Conservation (phyloP, 1,140 invertebrate species). For the Meloidogyne hapla region DNA sequence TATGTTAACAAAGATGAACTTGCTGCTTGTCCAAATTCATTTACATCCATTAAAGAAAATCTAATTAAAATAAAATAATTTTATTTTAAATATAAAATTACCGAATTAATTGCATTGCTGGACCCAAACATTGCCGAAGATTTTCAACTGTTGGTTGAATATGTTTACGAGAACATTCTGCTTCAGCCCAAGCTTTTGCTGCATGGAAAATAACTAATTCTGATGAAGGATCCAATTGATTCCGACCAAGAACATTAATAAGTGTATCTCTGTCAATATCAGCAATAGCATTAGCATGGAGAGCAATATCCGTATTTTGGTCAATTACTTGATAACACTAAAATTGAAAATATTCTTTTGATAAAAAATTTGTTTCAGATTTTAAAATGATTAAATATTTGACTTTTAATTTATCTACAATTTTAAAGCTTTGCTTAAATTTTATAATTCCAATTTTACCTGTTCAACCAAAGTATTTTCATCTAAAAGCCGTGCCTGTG, state of each 20-base stretch:
- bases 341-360: neutral
- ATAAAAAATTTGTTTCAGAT: no score
- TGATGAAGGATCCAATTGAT: conserved; percentile 31
- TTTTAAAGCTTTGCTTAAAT: neutral
- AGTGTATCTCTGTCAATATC: conserved; percentile 37
- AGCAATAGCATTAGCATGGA: conserved; percentile 22
- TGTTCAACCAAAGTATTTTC: conserved; percentile 33
- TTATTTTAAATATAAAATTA: neutral
- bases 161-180: conserved; percentile 30
- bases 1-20: conserved; percentile 41
- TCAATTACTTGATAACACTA: conserved; percentile 38
- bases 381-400: neutral
- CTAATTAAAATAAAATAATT: neutral
- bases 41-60: conserved; percentile 40
- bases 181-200: conserved; percentile 34
- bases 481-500: conserved; percentile 38
- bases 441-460: no score
- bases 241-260: conserved; percentile 34
- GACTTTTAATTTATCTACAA: no score
- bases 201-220: conserved; percentile 39
- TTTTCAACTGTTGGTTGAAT: conserved; percentile 32
- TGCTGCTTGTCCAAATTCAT: conserved; percentile 35
- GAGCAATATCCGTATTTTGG: conserved; percentile 31
- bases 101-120: conserved; percentile 37
- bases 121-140: conserved; percentile 31